phyloP scores from a whole-genome alignment of 2,797 vertebrate species.

The Borostomias antarcticus region DNA sequence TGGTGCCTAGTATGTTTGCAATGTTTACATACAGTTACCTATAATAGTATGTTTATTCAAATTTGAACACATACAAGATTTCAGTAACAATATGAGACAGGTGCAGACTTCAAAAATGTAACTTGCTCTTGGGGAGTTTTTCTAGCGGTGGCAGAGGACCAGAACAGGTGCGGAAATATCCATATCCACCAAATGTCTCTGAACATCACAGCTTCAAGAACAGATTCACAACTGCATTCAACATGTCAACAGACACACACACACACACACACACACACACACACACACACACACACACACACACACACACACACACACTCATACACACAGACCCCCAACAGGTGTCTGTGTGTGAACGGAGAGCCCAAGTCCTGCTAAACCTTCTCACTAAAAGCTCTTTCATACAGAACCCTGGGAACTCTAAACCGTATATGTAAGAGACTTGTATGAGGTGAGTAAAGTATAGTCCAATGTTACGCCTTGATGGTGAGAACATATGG shows the following conservation, averaged over 20 bases:
- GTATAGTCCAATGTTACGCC: slow-evolving; percentile 37
- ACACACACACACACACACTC: slow-evolving; percentile 12
- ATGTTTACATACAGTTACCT: too few relatives aligned
- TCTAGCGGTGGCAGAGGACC: background rate
- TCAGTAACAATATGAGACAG: slow-evolving; percentile 1
- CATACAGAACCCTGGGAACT: slow-evolving; percentile 54
- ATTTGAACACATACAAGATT: slow-evolving; percentile 6
- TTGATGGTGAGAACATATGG: slow-evolving; percentile 55
- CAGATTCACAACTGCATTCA: slow-evolving; percentile 20
- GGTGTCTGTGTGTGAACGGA: slow-evolving; percentile 43
- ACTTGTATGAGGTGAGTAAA: slow-evolving; percentile 19
- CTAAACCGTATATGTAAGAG: slow-evolving; percentile 13
- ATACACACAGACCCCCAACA: slow-evolving; percentile 32
- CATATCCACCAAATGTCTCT: slow-evolving; percentile 32
- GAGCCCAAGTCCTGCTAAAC: slow-evolving; percentile 25
- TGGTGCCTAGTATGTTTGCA: too few relatives aligned
- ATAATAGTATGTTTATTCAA: too few relatives aligned
- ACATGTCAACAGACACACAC: slow-evolving; percentile 10
- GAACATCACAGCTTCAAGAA: slow-evolving; percentile 34
- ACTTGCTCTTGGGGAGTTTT: background rate
- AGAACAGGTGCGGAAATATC: slow-evolving; percentile 38
- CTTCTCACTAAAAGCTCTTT: slow-evolving; percentile 41
- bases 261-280: slow-evolving; percentile 10
- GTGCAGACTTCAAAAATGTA: background rate
- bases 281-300: slow-evolving; percentile 9